A percentile compares a stretch with the other conserved stretches of the same genome.
Conservation (phyloP, 2,797 vertebrate genomes). For the Liparis tanakae region DNA sequence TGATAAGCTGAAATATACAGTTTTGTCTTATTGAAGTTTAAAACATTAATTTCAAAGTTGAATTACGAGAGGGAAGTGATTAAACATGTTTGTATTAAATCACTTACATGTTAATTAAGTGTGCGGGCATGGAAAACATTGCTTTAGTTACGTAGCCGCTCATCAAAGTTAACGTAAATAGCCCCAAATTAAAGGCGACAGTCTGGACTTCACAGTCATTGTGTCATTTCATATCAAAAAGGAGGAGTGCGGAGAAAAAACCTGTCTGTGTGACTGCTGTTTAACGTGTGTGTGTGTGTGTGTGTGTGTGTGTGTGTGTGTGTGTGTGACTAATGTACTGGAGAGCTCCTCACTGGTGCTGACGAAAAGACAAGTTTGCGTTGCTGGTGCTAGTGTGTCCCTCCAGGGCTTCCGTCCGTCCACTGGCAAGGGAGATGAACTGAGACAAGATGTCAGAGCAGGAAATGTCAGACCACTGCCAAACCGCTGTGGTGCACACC, state of each 20-base stretch:
- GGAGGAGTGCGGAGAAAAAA: slow-evolving; percentile 32
- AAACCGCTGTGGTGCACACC: slow-evolving; percentile 69
- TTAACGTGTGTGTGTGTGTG: slow-evolving; percentile 55
- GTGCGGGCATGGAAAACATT: slow-evolving; percentile 10
- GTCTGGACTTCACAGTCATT: slow-evolving; percentile 61
- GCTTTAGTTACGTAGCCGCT: slow-evolving; percentile 37
- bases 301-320: slow-evolving; percentile 63
- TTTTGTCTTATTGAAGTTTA: neutral
- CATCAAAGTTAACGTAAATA: slow-evolving; percentile 45
- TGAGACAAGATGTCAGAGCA: slow-evolving; percentile 84
- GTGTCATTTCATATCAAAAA: slow-evolving; percentile 71
- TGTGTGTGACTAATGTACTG: slow-evolving; percentile 79
- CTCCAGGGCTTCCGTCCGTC: slow-evolving; percentile 79
- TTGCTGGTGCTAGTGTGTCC: slow-evolving; percentile 75
- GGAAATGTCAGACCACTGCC: slow-evolving; percentile 81
- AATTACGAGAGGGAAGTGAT: neutral
- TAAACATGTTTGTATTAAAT: neutral
- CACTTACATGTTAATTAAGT: slow-evolving; percentile 11
- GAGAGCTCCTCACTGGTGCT: slow-evolving; percentile 75
- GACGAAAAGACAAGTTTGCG: slow-evolving; percentile 84
- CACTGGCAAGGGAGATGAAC: slow-evolving; percentile 79
- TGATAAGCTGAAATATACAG: neutral
- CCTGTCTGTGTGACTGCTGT: slow-evolving; percentile 43
- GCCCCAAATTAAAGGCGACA: slow-evolving; percentile 49
- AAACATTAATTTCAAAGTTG: neutral